phyloP scores from a whole-genome alignment of 2,113 vertebrate species.

The Procavia capensis region DNA sequence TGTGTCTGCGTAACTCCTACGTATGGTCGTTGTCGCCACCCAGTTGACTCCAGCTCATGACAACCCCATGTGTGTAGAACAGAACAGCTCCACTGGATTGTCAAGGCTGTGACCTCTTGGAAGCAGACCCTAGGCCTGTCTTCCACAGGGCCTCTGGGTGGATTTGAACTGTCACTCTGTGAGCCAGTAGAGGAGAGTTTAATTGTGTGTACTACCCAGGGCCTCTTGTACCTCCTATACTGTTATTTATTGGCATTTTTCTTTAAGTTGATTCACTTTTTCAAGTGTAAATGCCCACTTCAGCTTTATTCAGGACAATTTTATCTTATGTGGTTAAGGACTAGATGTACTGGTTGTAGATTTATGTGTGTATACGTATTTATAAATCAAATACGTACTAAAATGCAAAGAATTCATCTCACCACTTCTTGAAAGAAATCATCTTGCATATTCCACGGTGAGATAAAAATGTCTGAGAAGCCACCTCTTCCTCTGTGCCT shows the following conservation, averaged over 20 bases:
- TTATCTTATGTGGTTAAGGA: neutral
- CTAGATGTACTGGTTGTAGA: neutral
- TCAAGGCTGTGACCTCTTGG: neutral
- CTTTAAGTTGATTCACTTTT: neutral
- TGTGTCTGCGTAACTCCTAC: neutral
- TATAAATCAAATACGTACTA: too few relatives aligned
- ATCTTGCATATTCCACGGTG: neutral
- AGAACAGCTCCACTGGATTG: neutral
- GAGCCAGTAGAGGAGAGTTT: neutral
- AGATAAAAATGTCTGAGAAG: accelerated
- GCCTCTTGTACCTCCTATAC: neutral
- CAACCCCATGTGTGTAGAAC: neutral
- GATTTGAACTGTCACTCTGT: neutral
- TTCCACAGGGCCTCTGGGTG: neutral
- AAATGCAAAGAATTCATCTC: too few relatives aligned
- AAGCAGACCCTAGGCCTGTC: neutral
- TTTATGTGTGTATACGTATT: neutral
- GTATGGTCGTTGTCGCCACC: neutral
- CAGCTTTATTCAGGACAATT: neutral
- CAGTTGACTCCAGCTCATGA: neutral
- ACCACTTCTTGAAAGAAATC: neutral
- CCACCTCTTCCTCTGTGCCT: neutral
- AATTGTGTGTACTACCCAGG: neutral
- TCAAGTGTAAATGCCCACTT: neutral
- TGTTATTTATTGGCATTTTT: neutral